Percentiles rank a stretch among this genome's conserved stretches.
Evolutionary conservation across 1,140 invertebrate species (phyloP).

Genomic region (Lineus longissimus): DNA sequence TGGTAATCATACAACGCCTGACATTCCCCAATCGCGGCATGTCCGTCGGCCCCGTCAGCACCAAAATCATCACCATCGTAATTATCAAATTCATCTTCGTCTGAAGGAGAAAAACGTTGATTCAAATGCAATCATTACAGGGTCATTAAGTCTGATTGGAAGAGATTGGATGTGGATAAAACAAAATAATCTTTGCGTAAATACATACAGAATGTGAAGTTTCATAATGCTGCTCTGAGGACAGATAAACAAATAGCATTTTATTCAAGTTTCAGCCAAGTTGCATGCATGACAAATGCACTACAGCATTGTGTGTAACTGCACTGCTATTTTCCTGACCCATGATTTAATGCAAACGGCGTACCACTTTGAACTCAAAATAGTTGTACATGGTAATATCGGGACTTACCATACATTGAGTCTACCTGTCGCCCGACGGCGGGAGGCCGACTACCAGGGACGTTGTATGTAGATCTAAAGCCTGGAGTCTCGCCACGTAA

Average conservation of each 20-base stretch:
- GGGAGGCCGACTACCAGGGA: not conserved
- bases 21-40: slow-evolving; percentile 62
- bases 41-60: slow-evolving; percentile 24
- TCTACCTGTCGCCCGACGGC: not conserved
- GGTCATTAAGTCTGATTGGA: no score
- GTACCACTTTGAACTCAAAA: no score
- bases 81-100: slow-evolving; percentile 40
- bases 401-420: not conserved
- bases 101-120: slow-evolving; percentile 8
- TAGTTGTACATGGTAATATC: not conserved
- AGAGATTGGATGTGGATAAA: no score
- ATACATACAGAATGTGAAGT: no score
- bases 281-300: no score
- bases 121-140: not conserved
- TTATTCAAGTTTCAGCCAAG: no score
- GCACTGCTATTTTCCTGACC: no score
- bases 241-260: no score
- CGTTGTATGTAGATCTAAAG: not conserved
- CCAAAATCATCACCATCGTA: slow-evolving; percentile 53
- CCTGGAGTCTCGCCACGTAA: not conserved
- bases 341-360: no score
- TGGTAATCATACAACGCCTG: slow-evolving; percentile 82
- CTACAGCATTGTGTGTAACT: no score
- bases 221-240: no score
- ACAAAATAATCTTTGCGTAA: no score